phyloP scores from a whole-genome alignment of 1,140 invertebrate species.

The Papilio polytes region DNA sequence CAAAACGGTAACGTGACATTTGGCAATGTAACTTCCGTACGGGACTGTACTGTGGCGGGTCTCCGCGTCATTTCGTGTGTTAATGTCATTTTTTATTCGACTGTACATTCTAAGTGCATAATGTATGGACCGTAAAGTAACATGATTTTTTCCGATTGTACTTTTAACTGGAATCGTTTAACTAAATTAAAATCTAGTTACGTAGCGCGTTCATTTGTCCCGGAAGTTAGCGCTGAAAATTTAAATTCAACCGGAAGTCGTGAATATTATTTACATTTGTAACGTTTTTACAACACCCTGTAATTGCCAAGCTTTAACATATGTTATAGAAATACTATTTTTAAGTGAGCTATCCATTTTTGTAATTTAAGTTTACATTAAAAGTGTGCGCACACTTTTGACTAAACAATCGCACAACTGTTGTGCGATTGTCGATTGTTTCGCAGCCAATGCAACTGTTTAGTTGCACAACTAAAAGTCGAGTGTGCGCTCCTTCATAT shows the following conservation, averaged over 20 bases:
- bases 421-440: no score
- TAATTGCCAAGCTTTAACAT: not conserved
- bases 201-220: not conserved
- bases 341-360: no score
- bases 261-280: constrained; percentile 19
- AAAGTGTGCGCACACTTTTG: no score
- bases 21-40: not conserved
- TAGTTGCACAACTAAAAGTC: no score
- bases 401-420: no score
- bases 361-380: no score
- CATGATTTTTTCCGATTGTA: not conserved
- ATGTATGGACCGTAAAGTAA: no score
- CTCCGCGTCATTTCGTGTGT: not conserved
- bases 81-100: not conserved
- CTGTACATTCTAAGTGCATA: not conserved
- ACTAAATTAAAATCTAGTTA: constrained; percentile 9
- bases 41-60: not conserved
- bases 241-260: not conserved
- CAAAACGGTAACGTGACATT: not conserved
- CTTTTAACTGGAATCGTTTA: not conserved
- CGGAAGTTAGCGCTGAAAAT: not conserved
- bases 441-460: no score
- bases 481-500: no score
- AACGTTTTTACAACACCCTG: not conserved
- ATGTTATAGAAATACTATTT: no score